Percentiles rank a stretch among this genome's conserved stretches.
These are phyloP conservation scores for Dunckerocampus dactyliophorus DNA, from an alignment of 2,113 vertebrate species.

Conservation along the genomic window DNA sequence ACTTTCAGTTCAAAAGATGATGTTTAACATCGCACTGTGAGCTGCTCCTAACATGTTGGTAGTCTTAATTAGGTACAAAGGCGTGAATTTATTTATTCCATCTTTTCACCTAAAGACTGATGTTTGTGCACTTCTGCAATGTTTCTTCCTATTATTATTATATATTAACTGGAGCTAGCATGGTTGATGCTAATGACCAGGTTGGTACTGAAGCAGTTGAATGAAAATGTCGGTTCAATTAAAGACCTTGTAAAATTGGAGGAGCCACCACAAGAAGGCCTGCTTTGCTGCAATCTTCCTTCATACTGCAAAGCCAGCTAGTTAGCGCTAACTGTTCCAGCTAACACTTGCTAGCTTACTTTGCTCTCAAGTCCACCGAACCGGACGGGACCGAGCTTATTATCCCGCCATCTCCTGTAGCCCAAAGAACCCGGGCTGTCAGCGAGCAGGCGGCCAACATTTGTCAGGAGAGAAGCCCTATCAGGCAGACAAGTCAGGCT, in stretches of 20 bases:
- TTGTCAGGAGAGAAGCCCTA: neutral
- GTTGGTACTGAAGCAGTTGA: too few species aligned
- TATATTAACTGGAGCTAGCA: too few species aligned
- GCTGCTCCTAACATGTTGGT: too few species aligned
- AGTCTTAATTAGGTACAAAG: too few species aligned
- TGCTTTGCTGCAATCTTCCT: neutral
- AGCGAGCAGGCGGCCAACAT: neutral
- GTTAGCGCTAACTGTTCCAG: conserved; percentile 6
- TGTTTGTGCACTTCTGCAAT: too few species aligned
- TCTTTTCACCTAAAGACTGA: too few species aligned
- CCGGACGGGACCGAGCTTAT: neutral
- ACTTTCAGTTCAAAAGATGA: too few species aligned
- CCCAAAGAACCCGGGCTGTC: neutral
- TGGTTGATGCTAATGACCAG: too few species aligned
- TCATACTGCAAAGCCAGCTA: neutral
- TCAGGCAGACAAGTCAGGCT: neutral
- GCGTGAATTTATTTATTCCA: too few species aligned
- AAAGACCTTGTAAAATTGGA: neutral
- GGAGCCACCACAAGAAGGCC: neutral
- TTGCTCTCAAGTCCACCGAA: neutral
- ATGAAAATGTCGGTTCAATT: neutral
- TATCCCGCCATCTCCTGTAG: neutral
- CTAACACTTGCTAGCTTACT: conserved; percentile 1
- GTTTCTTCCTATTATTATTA: too few species aligned
- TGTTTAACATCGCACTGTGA: too few species aligned